These are phyloP conservation scores for Siphamia tubifer DNA, from an alignment of 2,113 vertebrate species.

Conservation along the genomic window DNA sequence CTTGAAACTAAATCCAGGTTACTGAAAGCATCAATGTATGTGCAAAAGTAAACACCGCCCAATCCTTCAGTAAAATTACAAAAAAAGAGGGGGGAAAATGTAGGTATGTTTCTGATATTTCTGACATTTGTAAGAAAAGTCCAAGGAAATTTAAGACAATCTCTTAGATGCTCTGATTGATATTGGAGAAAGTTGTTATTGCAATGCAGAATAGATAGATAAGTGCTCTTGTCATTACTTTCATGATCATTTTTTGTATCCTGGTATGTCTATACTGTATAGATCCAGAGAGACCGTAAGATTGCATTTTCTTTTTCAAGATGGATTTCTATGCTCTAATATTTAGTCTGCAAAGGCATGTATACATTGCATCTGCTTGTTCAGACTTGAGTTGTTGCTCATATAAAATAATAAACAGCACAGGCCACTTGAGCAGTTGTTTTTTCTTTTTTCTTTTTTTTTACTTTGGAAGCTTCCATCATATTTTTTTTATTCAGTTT, in stretches of 20 bases:
- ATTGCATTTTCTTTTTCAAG: not conserved
- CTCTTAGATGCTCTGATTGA: not conserved
- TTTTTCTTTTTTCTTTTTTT: not conserved
- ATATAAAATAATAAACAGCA: not conserved
- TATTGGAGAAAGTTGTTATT: not conserved
- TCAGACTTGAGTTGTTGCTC: not conserved
- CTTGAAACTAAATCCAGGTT: slow-evolving; percentile 36
- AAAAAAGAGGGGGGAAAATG: not conserved
- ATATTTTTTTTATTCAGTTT: not conserved
- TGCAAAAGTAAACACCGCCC: not conserved
- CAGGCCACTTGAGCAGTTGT: not conserved
- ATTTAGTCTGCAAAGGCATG: not conserved
- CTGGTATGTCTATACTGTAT: not conserved
- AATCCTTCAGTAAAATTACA: not conserved
- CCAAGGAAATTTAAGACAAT: not conserved
- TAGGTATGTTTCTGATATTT: not conserved
- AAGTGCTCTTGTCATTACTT: not conserved
- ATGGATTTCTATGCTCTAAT: not conserved
- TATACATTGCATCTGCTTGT: not conserved
- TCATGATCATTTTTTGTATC: not conserved
- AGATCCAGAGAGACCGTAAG: not conserved
- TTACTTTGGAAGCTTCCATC: not conserved
- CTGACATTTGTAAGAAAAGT: not conserved
- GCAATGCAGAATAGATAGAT: not conserved
- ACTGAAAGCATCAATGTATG: slow-evolving; percentile 27